A percentile compares a stretch with the other conserved stretches of the same genome.
Conservation (phyloP, 2,888 invertebrate genomes). For the Sinhomidia bicolor region DNA sequence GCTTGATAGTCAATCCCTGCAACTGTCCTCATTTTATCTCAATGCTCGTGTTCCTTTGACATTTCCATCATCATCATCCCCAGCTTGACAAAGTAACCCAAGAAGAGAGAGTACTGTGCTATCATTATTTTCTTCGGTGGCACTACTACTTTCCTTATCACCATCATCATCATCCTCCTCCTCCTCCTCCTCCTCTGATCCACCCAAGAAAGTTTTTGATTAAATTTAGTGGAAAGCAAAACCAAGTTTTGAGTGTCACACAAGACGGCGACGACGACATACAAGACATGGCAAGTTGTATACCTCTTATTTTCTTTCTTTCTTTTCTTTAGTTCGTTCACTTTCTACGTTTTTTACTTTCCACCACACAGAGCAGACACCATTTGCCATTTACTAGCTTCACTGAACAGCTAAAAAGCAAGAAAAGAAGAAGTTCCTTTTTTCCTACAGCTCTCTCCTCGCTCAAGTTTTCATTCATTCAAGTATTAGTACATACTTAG, state of each 20-base stretch:
- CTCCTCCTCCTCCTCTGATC: background rate
- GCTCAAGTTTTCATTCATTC: background rate
- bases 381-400: too few species aligned
- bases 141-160: background rate
- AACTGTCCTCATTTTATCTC: too few species aligned
- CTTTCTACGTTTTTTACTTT: background rate
- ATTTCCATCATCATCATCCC: too few species aligned
- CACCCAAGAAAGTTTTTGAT: conserved; percentile 20
- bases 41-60: too few species aligned
- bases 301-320: background rate
- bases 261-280: background rate
- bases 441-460: background rate
- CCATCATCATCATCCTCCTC: background rate
- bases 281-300: too few species aligned
- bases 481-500: background rate
- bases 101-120: too few species aligned
- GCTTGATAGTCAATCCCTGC: too few species aligned
- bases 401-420: background rate
- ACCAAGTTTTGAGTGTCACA: conserved; percentile 6
- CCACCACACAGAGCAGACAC: too few species aligned
- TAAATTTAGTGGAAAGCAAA: conserved; percentile 18
- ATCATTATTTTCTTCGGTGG: background rate
- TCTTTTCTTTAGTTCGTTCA: background rate
- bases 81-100: too few species aligned
- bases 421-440: background rate